Evolutionary conservation across 2,113 vertebrate species (phyloP), one percentile per base, ranked within the genome.

Genomic region (Cottus gobio): DNA sequence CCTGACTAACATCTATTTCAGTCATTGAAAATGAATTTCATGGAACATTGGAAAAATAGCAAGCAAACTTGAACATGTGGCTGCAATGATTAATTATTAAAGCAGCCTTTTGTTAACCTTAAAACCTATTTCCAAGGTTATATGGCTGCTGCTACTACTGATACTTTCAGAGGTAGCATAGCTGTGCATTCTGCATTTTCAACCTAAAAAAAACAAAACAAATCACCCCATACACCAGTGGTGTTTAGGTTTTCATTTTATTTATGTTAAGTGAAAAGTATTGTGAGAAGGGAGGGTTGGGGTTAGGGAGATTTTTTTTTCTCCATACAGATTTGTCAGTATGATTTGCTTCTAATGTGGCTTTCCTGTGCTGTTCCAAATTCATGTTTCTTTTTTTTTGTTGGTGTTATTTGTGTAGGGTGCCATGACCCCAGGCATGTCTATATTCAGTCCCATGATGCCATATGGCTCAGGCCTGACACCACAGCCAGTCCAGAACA

Each of bases 371-470:
- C 2, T 1, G 7, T 36, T 31, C 12, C 3, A 36, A 61, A 11
- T 34, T 44, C 0, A 5, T 56, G 10, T 48, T 31, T 46, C 18
- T 18, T 39, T 77, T 22, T 46, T 22, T 42, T 75, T 28, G 20
- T 28, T n/a, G n/a, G 15, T 0, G 13, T 50, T 7, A 7, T 28
- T 39, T 64, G 4, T 54, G 2, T 80, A 99, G 98, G 97, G 97
- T 37, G 96, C 96, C 67, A 97, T 99, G 98, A 99, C 98, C 28
- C 98, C 98, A 46, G 96, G 95, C 44, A 94, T 97, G 64, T 96
- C 97, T 0, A 95, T 99, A 44, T 99, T 99, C 79, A 99, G 98
- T 93, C 98, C 98, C 0, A 99, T 99, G 97, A 99, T 99, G 97
- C 97, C 97, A 0, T 99, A 99, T 12, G 98, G 97, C 86, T 97